These are phyloP conservation scores for Seira sanloemensis DNA, from an alignment of 2,888 invertebrate genomes.

Conservation along the genomic window DNA sequence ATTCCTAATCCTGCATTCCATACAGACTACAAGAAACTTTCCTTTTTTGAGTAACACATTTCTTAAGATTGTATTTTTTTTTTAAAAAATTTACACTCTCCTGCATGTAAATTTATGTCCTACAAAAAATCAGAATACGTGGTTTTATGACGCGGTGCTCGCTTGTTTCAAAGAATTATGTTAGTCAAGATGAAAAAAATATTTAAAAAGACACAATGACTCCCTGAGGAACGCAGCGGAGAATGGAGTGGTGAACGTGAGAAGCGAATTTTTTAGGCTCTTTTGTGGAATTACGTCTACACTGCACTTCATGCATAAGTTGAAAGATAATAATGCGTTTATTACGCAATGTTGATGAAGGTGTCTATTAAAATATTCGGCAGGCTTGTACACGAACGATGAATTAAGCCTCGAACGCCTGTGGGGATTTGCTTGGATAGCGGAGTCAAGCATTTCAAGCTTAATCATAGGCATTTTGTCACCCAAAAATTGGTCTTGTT, in stretches of 20 bases:
- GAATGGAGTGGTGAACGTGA: neutral
- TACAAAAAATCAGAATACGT: neutral
- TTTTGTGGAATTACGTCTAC: neutral
- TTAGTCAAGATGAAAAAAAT: neutral
- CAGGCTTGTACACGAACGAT: neutral
- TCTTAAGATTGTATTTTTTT: neutral
- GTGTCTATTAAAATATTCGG: neutral
- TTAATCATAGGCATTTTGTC: no score
- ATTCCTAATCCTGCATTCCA: neutral
- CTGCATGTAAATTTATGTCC: no score
- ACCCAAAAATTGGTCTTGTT: no score
- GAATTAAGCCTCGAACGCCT: no score
- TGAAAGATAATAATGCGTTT: neutral
- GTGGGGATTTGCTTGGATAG: no score
- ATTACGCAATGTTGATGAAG: neutral
- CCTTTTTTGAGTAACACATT: conserved; percentile 3
- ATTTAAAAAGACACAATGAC: neutral
- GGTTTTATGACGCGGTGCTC: neutral
- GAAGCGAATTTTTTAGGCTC: neutral
- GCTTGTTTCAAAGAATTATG: neutral
- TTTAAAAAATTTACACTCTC: neutral
- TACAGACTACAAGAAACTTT: neutral
- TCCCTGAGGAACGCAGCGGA: neutral
- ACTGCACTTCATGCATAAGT: neutral
- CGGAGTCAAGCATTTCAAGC: neutral